Conservation (phyloP, 2,113 vertebrate species). For the Ailuropoda melanoleuca region DNA sequence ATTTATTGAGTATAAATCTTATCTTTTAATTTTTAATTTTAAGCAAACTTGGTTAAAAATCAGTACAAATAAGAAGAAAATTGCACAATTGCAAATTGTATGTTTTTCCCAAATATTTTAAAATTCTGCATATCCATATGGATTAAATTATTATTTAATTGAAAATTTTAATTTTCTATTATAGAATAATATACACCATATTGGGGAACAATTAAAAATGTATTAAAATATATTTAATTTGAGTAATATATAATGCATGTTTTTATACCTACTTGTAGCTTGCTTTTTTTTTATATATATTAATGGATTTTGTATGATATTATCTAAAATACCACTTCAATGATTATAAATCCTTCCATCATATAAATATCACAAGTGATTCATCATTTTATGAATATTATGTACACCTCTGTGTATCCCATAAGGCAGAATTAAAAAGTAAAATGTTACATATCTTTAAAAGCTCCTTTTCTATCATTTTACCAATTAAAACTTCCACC, state of each 20-base stretch:
- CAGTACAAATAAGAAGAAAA: not conserved
- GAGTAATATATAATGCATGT: not conserved
- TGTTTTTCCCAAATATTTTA: not conserved
- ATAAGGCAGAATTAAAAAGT: not conserved
- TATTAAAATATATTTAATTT: not conserved
- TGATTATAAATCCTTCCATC: not conserved
- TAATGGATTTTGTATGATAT: not conserved
- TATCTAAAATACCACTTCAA: not conserved
- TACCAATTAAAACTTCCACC: not conserved
- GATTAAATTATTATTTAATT: not conserved
- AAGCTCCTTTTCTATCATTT: not conserved
- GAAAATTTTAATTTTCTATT: not conserved
- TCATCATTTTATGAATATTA: not conserved
- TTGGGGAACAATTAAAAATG: not conserved
- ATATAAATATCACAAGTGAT: not conserved
- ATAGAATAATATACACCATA: not conserved
- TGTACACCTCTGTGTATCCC: not conserved
- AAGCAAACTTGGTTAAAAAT: not conserved
- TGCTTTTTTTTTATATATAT: not conserved
- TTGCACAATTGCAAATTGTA: not conserved
- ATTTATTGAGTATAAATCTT: not conserved
- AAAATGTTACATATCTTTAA: not conserved
- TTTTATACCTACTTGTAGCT: not conserved
- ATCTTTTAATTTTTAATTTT: not conserved
- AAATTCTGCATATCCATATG: not conserved